Evolutionary conservation across 2,113 vertebrate species (phyloP), one percentile per base, ranked within the genome.

Genomic region (Micronycteris hirsuta): DNA sequence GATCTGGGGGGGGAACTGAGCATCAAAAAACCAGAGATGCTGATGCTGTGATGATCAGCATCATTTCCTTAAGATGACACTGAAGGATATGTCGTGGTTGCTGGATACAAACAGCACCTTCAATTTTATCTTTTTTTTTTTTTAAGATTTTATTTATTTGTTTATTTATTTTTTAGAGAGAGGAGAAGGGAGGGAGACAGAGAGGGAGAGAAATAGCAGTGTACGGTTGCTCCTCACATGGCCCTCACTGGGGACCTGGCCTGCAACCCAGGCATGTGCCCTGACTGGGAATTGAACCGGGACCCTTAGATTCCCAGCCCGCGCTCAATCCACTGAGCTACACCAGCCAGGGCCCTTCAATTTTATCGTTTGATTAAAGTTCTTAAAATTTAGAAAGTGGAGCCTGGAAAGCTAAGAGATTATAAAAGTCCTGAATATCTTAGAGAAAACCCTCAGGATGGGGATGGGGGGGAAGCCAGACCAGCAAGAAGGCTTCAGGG

Each of bases 41-140:
- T 90, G 92, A 97, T 97, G 97, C 97, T 68, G 97, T 82, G 97
- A 97, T 97, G 97, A 98, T 97, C 98, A 98, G 98, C 98, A 98
- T 98, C 98, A 94, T 92, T 94, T 97, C 93, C 86, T 82, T 78
- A 94, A 96, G 91, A 96, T 70, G 95, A 94, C 5, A 71, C 95
- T 81, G 91, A 80, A 94, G 92, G 38, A 90, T 77, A 74, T 93
- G 76, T 96, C 78, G 80, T 47, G 0, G 86, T 47, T 89, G 70
- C 93, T 89, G 49, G 38, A 0, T 92, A 81, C 11, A 97, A 95
- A 93, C 97, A 98, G 98, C 98, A 98, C 97, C 96, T 97, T 97
- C 97, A 76, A 54, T 94, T 92, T 84, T 94, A 94, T 96, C 96
- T 96, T 97, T n/a, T n/a, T n/a, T n/a, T n/a, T n/a, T n/a, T n/a